Evolutionary conservation across 1,140 invertebrate species (phyloP), one percentile per base, ranked within the genome.

Genomic region (Zaprionus capensis): DNA sequence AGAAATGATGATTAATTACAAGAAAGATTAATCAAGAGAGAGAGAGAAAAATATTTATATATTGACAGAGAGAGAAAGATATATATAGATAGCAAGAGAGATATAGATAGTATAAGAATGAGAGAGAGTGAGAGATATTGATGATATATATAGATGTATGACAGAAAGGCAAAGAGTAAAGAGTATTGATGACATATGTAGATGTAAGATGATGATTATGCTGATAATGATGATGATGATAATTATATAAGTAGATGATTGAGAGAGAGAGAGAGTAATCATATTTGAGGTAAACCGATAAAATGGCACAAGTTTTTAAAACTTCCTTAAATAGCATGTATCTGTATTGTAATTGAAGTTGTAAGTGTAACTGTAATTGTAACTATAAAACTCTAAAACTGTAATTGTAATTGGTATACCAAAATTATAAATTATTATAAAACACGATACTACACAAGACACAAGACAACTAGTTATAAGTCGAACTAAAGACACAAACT

Each of bases 291-390:
- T 17, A 17, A 2, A 46, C 6, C 7, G n/a, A 53, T 53, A 65
- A 53, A 36, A 56, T 57, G 66, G 66, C 67, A 58, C 65, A 76
- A 82, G 83, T 87, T 87, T 87, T 58, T 71, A 88, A 88, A 88
- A 88, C 81, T 81, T 87, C 56, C 31, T 49, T 36, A 34, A 46
- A 59, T 44, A 66, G 53, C 58, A 78, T 57, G 44, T 57, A 63
- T 41, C 12, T 59, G 36, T 71, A 56, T 46, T 66, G 24, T 66
- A 41, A 51, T 51, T 51, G 20, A 51, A 51, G 20, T 51, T 51
- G 20, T 51, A 24, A 51, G 46, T 51, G 46, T 51, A 51, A 51
- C 20, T 51, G 46, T 64, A 64, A 36, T 2, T 56, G 14, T 28
- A 56, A 56, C 53, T 31, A 26, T 31, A 56, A 34, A 34, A 56